These are phyloP conservation scores for Poeciliopsis turrubarensis DNA, from an alignment of 2,113 vertebrate genomes.

Conservation along the genomic window DNA sequence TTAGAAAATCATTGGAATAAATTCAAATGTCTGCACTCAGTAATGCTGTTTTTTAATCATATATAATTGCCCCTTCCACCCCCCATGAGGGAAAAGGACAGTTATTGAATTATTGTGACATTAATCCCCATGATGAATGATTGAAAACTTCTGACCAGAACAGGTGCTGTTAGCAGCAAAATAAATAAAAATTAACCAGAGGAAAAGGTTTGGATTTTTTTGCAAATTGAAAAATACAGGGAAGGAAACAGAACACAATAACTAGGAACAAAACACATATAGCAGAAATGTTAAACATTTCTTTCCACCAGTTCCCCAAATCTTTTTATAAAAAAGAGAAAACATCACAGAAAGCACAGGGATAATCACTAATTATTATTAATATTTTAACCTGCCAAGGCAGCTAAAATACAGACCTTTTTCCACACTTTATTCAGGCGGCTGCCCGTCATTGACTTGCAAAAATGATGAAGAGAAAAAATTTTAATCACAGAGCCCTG, in stretches of 20 bases:
- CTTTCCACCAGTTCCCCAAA: conserved; percentile 15
- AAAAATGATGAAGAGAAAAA: conserved; percentile 77
- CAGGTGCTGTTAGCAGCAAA: background rate
- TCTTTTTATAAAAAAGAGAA: background rate
- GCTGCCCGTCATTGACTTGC: conserved; percentile 86
- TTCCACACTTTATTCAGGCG: conserved; percentile 95
- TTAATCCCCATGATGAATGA: background rate
- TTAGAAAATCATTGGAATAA: background rate
- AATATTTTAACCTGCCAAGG: conserved; percentile 39
- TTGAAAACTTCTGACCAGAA: background rate
- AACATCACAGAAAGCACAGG: conserved; percentile 37
- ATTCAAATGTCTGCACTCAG: background rate
- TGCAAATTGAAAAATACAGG: conserved; percentile 5
- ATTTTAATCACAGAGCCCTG: conserved; percentile 72
- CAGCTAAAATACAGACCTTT: conserved; percentile 89
- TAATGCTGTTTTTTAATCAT: background rate
- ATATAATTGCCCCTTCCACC: too few species aligned
- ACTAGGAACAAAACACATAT: background rate
- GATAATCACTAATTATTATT: conserved; percentile 9
- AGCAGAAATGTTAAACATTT: conserved; percentile 35
- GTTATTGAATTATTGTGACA: background rate
- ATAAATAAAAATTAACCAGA: background rate
- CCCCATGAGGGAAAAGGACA: background rate
- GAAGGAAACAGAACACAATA: background rate
- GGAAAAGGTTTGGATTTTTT: conserved; percentile 4